These are phyloP conservation scores for Drosophila cognata DNA, from an alignment of 2,888 invertebrate genomes.

Conservation along the genomic window DNA sequence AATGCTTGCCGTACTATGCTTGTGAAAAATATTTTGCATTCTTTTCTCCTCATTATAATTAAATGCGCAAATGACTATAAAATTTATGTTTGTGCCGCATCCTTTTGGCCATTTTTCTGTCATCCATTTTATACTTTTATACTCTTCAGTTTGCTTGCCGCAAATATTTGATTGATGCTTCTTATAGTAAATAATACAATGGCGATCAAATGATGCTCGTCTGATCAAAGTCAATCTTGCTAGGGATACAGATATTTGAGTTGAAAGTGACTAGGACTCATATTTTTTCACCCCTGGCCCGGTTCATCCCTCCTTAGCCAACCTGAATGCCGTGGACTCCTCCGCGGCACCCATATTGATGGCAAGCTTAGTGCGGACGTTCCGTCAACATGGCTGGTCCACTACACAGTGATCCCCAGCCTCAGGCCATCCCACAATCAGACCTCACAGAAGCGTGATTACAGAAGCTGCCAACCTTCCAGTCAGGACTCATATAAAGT, in stretches of 20 bases:
- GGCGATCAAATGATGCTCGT: not conserved
- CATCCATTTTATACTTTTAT: not conserved
- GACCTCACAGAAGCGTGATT: constrained; percentile 98
- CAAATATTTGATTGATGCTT: constrained; percentile 36
- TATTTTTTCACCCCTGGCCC: constrained; percentile 99
- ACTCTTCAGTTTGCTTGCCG: not conserved
- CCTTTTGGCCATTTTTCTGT: constrained; percentile 17
- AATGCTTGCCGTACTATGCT: constrained; percentile 43
- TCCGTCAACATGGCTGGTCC: constrained; percentile 92
- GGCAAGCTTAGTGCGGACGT: constrained; percentile 98
- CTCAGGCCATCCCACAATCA: constrained; percentile 96
- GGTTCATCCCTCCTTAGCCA: constrained; percentile 98
- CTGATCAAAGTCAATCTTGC: not conserved
- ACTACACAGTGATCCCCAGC: constrained; percentile 90
- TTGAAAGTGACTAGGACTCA: not conserved
- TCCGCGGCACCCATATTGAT: constrained; percentile 96
- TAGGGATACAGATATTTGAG: not conserved
- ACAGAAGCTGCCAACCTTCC: constrained; percentile 99
- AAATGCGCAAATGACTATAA: constrained; percentile 74
- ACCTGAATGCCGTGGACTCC: constrained; percentile 95
- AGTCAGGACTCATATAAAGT: constrained; percentile 85
- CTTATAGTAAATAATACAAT: not conserved
- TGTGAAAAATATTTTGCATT: constrained; percentile 75
- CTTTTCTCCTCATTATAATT: constrained; percentile 77
- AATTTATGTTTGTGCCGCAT: constrained; percentile 59